Percentiles rank a stretch among this genome's conserved stretches.
Conservation (phyloP, 1,140 invertebrate genomes). For the Eufriesea mexicana region DNA sequence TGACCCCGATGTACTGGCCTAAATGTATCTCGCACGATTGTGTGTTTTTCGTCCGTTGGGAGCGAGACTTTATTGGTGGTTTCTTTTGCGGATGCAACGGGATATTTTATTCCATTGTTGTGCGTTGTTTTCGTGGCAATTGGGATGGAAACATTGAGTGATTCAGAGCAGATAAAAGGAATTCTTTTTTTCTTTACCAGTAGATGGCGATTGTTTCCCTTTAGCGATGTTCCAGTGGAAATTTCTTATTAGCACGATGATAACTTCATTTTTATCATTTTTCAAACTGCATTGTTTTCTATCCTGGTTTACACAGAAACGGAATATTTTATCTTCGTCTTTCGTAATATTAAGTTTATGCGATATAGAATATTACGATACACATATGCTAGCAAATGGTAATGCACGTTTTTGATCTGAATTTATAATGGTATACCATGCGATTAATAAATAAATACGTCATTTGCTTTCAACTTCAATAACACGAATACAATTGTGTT, state of each 20-base stretch:
- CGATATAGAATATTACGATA: too few relatives aligned
- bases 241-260: not conserved
- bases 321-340: too few relatives aligned
- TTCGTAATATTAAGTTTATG: too few relatives aligned
- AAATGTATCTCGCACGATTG: slow-evolving; percentile 14
- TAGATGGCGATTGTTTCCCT: not conserved
- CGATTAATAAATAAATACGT: too few relatives aligned
- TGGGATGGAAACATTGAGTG: not conserved
- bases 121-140: not conserved
- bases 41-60: not conserved
- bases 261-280: too few relatives aligned
- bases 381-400: too few relatives aligned
- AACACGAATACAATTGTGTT: not conserved
- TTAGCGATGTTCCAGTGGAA: not conserved
- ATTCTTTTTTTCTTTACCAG: not conserved
- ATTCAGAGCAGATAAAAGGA: not conserved
- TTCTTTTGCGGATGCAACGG: not conserved
- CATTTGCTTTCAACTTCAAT: too few relatives aligned
- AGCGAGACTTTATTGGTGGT: not conserved
- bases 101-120: not conserved
- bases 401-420: too few relatives aligned
- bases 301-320: too few relatives aligned
- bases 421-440: too few relatives aligned
- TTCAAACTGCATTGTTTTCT: too few relatives aligned
- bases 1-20: slow-evolving; percentile 1